Percentiles rank a stretch among this genome's conserved stretches.
Conservation (phyloP, 1,140 invertebrate genomes). For the Drosophila watanabei region DNA sequence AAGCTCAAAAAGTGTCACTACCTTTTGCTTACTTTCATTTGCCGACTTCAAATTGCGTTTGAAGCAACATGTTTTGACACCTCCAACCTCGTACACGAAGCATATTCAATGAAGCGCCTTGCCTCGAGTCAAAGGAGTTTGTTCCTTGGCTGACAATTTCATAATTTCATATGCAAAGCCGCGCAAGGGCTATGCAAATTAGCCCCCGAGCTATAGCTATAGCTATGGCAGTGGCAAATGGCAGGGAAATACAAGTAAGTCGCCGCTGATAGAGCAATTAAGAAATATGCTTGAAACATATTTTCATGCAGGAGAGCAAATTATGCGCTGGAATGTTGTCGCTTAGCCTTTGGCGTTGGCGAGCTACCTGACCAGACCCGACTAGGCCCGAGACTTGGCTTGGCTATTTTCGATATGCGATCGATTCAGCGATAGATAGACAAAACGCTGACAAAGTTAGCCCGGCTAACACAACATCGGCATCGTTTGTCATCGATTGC, state of each 20-base stretch:
- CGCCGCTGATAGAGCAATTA: constrained; percentile 77
- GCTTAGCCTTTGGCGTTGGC: constrained; percentile 44
- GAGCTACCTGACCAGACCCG: not conserved
- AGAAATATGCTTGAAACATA: constrained; percentile 72
- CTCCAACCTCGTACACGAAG: constrained; percentile 32
- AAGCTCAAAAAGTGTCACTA: not conserved
- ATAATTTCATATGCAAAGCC: constrained; percentile 75
- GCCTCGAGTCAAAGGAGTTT: constrained; percentile 2
- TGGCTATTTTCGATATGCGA: constrained; percentile 67
- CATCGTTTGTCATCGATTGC: constrained; percentile 70
- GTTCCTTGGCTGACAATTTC: constrained; percentile 48
- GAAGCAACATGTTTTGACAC: constrained; percentile 71
- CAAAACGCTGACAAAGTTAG: constrained; percentile 64
- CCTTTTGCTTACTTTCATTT: constrained; percentile 46
- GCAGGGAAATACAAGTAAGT: not conserved
- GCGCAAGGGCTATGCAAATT: constrained; percentile 67
- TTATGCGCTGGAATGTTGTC: constrained; percentile 76
- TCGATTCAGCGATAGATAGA: constrained; percentile 76
- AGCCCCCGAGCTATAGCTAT: not conserved
- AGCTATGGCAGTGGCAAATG: not conserved
- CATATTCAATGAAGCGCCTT: constrained; percentile 55
- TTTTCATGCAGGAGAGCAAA: constrained; percentile 74
- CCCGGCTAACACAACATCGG: constrained; percentile 31
- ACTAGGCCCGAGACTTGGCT: constrained; percentile 7
- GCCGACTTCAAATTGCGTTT: constrained; percentile 42